Conservation (phyloP, 2,113 vertebrate genomes). For the Mesocricetus auratus region DNA sequence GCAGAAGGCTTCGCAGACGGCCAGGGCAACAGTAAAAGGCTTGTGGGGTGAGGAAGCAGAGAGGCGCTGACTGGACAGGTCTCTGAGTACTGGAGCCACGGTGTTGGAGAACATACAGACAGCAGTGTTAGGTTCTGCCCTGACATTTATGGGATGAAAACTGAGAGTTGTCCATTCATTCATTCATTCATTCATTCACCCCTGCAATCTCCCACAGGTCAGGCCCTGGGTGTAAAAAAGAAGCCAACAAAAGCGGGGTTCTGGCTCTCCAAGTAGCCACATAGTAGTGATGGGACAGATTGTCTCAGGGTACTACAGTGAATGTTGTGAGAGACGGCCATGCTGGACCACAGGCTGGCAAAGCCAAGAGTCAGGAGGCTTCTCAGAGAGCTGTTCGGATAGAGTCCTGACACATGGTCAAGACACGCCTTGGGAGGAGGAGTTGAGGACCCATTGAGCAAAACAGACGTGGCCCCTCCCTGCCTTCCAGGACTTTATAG, state of each 20-base stretch:
- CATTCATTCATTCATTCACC: not conserved
- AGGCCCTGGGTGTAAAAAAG: not conserved
- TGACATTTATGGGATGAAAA: not conserved
- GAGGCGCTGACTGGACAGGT: not conserved
- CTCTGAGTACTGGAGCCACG: not conserved
- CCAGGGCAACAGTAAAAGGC: constrained; percentile 6
- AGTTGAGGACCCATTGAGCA: not conserved
- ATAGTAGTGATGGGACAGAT: not conserved
- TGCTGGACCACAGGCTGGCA: not conserved
- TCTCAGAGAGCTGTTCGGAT: not conserved
- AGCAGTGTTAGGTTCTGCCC: not conserved
- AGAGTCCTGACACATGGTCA: not conserved
- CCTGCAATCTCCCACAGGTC: not conserved
- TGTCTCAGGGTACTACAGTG: not conserved
- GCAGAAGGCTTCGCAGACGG: not conserved
- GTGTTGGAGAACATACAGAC: not conserved
- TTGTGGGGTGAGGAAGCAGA: not conserved
- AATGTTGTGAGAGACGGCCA: rapidly evolving
- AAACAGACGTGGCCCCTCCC: not conserved
- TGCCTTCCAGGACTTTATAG: not conserved
- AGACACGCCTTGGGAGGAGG: not conserved
- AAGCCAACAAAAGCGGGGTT: not conserved
- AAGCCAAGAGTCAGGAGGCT: not conserved
- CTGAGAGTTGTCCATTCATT: not conserved
- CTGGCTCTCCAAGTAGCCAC: not conserved